These are phyloP conservation scores for Lasioglossum leucozonium DNA, from an alignment of 2,888 invertebrate genomes.

Conservation along the genomic window DNA sequence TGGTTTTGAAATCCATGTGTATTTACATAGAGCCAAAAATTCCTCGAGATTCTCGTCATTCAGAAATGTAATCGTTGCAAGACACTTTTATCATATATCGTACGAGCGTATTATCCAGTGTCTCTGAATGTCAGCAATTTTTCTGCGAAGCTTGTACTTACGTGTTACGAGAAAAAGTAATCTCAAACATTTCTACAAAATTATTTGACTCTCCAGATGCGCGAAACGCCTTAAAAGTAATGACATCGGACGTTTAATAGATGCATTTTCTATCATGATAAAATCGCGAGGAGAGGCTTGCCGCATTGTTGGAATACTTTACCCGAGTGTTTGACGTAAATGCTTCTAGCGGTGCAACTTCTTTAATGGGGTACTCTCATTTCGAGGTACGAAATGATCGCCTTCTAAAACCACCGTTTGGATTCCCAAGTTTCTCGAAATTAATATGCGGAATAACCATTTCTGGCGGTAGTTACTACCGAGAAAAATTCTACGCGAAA, in stretches of 20 bases:
- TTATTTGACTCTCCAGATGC: neutral
- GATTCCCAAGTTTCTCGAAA: neutral
- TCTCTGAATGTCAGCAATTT: neutral
- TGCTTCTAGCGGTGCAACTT: conserved; percentile 32
- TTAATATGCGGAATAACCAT: neutral
- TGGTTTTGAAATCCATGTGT: neutral
- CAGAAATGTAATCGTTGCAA: neutral
- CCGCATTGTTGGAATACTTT: conserved; percentile 54
- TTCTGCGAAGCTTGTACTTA: neutral
- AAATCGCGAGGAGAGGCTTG: conserved; percentile 56
- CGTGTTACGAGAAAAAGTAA: no score
- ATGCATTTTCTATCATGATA: conserved; percentile 62
- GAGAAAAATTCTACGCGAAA: neutral
- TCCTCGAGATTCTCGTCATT: neutral
- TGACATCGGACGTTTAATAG: conserved; percentile 48
- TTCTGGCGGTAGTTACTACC: neutral
- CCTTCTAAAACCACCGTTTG: neutral
- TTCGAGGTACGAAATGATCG: conserved; percentile 17
- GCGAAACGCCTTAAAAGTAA: neutral
- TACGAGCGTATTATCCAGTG: neutral
- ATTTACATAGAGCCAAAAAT: neutral
- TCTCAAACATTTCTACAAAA: neutral
- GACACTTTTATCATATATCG: neutral
- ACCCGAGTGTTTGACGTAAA: conserved; percentile 30
- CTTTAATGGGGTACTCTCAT: conserved; percentile 16